A percentile compares a stretch with the other conserved stretches of the same genome.
phyloP scores from a whole-genome alignment of 35 echinoderm and acorn worm genomes.

The Amphiura filiformis region DNA sequence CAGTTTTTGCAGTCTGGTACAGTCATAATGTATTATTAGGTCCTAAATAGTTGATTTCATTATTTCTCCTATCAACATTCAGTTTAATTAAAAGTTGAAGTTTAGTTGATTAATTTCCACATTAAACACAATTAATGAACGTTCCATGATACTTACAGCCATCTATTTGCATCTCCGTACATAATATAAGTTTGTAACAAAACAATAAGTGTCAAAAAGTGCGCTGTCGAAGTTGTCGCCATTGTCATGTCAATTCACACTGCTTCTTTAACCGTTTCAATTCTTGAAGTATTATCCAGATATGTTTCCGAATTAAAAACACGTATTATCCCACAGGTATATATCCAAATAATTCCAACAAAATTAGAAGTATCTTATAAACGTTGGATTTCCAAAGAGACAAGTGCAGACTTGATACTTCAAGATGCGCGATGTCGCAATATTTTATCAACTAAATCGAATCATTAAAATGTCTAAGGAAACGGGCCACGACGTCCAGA shows the following conservation, averaged over 20 bases:
- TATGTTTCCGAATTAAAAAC: background rate
- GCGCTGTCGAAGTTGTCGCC: background rate
- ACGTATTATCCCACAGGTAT: background rate
- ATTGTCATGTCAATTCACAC: background rate
- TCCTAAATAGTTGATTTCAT: too few species aligned
- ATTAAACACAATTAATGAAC: too few species aligned
- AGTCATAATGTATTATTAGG: too few species aligned
- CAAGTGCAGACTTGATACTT: background rate
- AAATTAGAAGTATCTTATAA: background rate
- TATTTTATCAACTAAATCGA: background rate
- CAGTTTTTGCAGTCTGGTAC: too few species aligned
- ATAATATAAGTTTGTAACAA: conserved; percentile 17
- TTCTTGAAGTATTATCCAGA: background rate
- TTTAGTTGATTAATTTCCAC: too few species aligned
- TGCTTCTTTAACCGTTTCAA: background rate
- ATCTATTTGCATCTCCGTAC: conserved; percentile 33
- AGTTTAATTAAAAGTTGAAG: too few species aligned
- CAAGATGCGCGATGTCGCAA: background rate
- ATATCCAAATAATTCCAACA: background rate
- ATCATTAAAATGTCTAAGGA: background rate
- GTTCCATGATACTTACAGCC: conserved; percentile 51
- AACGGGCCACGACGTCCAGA: too few species aligned
- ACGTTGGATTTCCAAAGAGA: background rate
- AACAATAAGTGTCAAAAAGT: background rate
- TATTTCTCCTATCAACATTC: too few species aligned